Percentiles rank a stretch among this genome's conserved stretches.
Conservation (phyloP, 1,140 invertebrate genomes). For the Hycleus cichorii region DNA sequence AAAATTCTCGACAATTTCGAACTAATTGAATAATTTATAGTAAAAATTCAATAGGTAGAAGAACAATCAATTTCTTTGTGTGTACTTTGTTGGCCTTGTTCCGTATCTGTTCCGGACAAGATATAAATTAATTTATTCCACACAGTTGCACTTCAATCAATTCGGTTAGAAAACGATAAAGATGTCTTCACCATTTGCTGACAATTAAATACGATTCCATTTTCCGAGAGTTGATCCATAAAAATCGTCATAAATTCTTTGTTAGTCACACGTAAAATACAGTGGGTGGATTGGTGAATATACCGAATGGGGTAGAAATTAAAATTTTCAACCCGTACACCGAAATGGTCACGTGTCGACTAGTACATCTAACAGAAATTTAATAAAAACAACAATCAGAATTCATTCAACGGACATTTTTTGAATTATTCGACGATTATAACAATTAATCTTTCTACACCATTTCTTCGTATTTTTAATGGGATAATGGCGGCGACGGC, state of each 20-base stretch:
- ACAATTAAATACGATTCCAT: conserved; percentile 15
- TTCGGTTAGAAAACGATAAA: conserved; percentile 21
- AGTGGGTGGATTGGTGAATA: no score
- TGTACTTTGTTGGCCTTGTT: background rate
- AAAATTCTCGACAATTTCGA: no score
- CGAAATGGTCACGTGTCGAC: no score
- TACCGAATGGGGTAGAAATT: no score
- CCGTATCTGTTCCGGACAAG: conserved; percentile 14
- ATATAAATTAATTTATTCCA: conserved; percentile 27
- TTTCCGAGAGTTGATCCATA: conserved; percentile 3
- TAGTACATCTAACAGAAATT: no score
- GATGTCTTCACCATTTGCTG: conserved; percentile 25
- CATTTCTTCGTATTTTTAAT: conserved; percentile 21
- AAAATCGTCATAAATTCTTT: background rate
- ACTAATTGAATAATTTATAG: no score
- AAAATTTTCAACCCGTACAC: no score
- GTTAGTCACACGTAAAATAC: no score
- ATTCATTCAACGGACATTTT: background rate
- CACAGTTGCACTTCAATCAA: conserved; percentile 27
- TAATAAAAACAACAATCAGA: no score
- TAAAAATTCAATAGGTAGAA: no score
- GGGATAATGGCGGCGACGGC: conserved; percentile 8
- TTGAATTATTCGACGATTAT: conserved; percentile 8
- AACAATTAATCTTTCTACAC: conserved; percentile 10
- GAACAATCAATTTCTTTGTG: no score